Evolutionary conservation across 2,113 vertebrate species (phyloP).

Genomic region (Datnioides undecimradiatus): DNA sequence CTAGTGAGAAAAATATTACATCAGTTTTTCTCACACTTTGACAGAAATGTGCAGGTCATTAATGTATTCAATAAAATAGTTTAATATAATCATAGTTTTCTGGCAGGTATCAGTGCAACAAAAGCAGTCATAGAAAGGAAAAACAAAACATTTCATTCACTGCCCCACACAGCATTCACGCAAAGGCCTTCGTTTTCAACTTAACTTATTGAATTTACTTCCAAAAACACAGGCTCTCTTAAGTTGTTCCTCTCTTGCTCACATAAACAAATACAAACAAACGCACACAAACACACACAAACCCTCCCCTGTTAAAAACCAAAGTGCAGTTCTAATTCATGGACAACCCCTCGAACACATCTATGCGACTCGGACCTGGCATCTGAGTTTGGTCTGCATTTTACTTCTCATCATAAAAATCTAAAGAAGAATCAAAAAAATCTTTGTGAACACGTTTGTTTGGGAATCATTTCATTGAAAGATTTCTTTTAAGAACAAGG

Average conservation of each 20-base stretch:
- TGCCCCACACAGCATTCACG: conserved; percentile 54
- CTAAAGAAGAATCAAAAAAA: not conserved
- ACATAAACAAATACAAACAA: conserved; percentile 9
- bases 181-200: conserved; percentile 67
- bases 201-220: conserved; percentile 40
- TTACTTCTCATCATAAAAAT: conserved; percentile 29
- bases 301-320: conserved; percentile 47
- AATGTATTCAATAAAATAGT: conserved; percentile 75
- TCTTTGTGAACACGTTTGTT: not conserved
- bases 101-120: conserved; percentile 84
- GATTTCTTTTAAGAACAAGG: conserved; percentile 41
- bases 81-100: conserved; percentile 76
- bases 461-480: conserved; percentile 10
- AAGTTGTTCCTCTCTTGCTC: not conserved
- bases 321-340: conserved; percentile 77
- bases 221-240: conserved; percentile 23
- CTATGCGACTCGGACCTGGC: conserved; percentile 53
- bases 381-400: conserved; percentile 79
- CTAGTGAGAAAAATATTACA: conserved; percentile 30
- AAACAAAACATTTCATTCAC: conserved; percentile 53
- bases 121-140: conserved; percentile 73
- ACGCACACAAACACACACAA: conserved; percentile 7
- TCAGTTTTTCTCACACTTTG: conserved; percentile 37
- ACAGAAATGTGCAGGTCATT: conserved; percentile 76
- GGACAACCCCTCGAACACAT: conserved; percentile 41